phyloP scores from a whole-genome alignment of 2,888 invertebrate species.

The Pecten maximus region DNA sequence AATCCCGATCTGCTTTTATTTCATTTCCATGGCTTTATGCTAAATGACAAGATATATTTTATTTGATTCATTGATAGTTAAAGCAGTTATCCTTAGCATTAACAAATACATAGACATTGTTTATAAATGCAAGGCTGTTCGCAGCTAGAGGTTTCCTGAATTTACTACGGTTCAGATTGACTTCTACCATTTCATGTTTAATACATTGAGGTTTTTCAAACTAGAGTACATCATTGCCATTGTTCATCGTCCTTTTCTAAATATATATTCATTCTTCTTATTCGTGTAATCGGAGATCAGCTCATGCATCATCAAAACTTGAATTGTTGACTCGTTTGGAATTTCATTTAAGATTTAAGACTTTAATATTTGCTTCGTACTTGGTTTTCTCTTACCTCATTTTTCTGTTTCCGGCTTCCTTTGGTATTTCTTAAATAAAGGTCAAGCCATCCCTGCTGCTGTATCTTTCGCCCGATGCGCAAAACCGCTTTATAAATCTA shows the following conservation, averaged over 20 bases:
- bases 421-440: not conserved
- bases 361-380: not conserved
- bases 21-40: too few relatives aligned
- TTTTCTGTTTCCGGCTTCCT: not conserved
- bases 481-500: not conserved
- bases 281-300: not conserved
- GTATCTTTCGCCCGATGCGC: not conserved
- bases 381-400: not conserved
- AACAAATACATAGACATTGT: not conserved
- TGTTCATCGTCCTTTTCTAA: not conserved
- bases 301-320: not conserved
- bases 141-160: not conserved
- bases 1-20: too few relatives aligned
- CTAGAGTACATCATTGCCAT: not conserved
- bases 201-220: too few relatives aligned
- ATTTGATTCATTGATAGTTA: not conserved
- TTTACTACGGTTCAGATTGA: not conserved
- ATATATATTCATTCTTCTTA: not conserved
- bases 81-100: not conserved
- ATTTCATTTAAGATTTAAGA: too few relatives aligned
- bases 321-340: not conserved
- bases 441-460: not conserved
- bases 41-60: not conserved
- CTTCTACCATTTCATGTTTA: not conserved
- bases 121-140: not conserved